Evolutionary conservation across 2,113 vertebrate genomes (phyloP).

Genomic region (Struthidea cinerea): DNA sequence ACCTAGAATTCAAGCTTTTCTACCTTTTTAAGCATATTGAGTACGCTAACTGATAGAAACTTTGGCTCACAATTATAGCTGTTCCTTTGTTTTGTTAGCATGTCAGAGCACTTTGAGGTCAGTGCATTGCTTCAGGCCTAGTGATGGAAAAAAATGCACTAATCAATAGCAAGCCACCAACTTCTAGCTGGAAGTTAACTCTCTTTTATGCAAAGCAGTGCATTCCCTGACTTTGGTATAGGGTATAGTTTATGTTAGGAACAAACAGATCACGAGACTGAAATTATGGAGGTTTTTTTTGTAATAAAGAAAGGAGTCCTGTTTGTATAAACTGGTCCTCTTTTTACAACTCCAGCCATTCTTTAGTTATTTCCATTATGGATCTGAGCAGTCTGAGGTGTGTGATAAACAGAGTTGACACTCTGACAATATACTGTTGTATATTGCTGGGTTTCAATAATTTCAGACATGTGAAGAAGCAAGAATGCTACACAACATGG

Average conservation of each 20-base stretch:
- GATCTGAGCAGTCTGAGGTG: background rate
- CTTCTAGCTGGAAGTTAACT: constrained; percentile 14
- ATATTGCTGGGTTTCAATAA: background rate
- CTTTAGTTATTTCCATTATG: background rate
- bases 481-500: background rate
- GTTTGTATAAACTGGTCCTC: background rate
- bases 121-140: constrained; percentile 17
- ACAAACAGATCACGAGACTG: background rate
- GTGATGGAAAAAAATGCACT: constrained; percentile 6
- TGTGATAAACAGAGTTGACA: background rate
- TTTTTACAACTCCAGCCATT: background rate
- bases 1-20: background rate
- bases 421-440: too few relatives aligned
- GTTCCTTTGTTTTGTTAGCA: constrained; percentile 19
- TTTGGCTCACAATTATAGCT: background rate
- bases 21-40: background rate
- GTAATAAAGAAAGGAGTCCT: background rate
- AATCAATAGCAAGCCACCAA: background rate
- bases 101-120: constrained; percentile 12
- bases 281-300: background rate
- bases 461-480: background rate
- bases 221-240: background rate
- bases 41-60: background rate
- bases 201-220: background rate
- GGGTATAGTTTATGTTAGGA: background rate